phyloP scores from a whole-genome alignment of 2,113 vertebrate genomes.

The Regulus satrapa region DNA sequence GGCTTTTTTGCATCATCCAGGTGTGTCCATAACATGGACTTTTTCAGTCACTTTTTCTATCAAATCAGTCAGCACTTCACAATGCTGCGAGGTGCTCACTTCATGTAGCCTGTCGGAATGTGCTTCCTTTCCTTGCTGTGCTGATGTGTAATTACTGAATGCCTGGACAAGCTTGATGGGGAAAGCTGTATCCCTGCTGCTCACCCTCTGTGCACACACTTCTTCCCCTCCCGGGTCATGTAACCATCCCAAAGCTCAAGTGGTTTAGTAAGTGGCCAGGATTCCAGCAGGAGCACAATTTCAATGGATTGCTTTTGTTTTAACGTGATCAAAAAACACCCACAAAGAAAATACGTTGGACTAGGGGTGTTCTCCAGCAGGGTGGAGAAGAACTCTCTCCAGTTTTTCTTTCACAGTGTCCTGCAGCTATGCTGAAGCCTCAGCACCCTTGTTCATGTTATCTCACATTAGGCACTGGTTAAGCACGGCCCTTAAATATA shows the following conservation, averaged over 20 bases:
- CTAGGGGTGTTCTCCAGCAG: background rate
- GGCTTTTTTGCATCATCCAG: background rate
- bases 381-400: background rate
- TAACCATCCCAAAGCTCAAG: background rate
- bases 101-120: background rate
- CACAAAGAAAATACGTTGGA: background rate
- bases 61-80: background rate
- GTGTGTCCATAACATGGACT: background rate
- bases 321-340: background rate
- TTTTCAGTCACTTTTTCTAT: background rate
- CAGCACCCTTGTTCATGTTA: background rate
- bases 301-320: background rate
- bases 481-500: background rate
- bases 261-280: background rate
- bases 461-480: background rate
- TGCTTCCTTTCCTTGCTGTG: background rate
- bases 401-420: background rate
- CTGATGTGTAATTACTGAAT: background rate
- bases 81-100: rapidly evolving
- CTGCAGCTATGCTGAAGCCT: background rate
- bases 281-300: background rate
- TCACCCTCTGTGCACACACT: background rate
- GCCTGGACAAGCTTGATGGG: background rate
- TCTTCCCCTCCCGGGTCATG: background rate
- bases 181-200: background rate